Evolutionary conservation across 2,888 invertebrate species (phyloP).

Genomic region (Pyralis farinalis): DNA sequence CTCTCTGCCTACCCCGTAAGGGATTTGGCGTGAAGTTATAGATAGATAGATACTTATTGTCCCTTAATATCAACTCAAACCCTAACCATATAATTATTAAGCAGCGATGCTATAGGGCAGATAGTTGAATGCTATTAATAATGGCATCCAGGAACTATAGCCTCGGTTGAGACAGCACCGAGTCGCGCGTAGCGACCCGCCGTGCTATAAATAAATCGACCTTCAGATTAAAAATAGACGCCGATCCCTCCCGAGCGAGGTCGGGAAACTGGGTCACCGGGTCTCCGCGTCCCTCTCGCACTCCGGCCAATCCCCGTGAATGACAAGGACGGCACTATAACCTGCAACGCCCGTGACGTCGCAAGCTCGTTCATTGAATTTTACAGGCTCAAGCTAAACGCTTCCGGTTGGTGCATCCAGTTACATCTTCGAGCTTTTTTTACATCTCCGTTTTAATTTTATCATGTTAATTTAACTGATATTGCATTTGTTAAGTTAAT

Average conservation of each 20-base stretch:
- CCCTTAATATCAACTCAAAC: too few species aligned
- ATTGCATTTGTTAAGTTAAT: too few species aligned
- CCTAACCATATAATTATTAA: too few species aligned
- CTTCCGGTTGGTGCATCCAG: slow-evolving; percentile 44
- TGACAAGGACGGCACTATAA: slow-evolving; percentile 41
- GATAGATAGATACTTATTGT: too few species aligned
- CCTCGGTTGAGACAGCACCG: slow-evolving; percentile 25
- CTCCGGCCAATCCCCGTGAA: slow-evolving; percentile 17
- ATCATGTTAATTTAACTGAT: too few species aligned
- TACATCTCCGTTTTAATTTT: slow-evolving; percentile 1
- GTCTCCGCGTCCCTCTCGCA: slow-evolving; percentile 42
- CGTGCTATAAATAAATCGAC: slow-evolving; percentile 76
- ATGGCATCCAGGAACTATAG: slow-evolving; percentile 12
- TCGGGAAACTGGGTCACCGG: slow-evolving; percentile 74
- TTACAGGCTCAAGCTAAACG: slow-evolving; percentile 48
- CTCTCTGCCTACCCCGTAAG: too few species aligned
- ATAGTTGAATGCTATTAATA: background rate
- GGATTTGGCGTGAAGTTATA: too few species aligned
- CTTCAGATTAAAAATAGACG: slow-evolving; percentile 80
- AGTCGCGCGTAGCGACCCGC: slow-evolving; percentile 25
- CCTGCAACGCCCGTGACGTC: slow-evolving; percentile 70
- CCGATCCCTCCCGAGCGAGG: slow-evolving; percentile 72
- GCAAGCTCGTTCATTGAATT: slow-evolving; percentile 73
- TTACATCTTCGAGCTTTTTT: slow-evolving; percentile 23
- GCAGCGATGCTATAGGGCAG: too few species aligned